phyloP scores from a whole-genome alignment of 2,888 invertebrate species.

The Sphecodes monilicornis region DNA sequence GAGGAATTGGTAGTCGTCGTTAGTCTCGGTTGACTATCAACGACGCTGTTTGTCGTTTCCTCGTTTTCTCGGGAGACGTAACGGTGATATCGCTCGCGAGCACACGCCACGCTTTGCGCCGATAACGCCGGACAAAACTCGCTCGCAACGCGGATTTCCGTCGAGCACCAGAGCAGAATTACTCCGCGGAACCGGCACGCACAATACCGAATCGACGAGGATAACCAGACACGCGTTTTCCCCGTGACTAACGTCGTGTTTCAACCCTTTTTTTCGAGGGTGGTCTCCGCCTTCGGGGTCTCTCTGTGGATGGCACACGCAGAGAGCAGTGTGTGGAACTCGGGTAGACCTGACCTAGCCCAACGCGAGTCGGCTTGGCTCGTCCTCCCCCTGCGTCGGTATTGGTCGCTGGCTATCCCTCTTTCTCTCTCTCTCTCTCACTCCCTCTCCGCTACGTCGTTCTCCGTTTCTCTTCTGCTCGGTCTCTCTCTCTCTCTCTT shows the following conservation, averaged over 20 bases:
- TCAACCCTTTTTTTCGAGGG: constrained; percentile 64
- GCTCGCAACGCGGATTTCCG: neutral
- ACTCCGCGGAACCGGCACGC: neutral
- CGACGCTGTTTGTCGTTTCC: neutral
- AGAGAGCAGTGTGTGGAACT: constrained; percentile 79
- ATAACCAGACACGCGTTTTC: constrained; percentile 16
- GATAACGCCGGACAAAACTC: neutral
- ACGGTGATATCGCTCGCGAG: neutral
- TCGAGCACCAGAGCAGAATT: neutral
- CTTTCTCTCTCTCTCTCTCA: constrained; percentile 47
- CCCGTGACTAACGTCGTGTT: constrained; percentile 36
- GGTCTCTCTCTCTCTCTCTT: constrained; percentile 49
- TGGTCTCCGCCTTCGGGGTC: constrained; percentile 68
- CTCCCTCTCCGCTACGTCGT: constrained; percentile 41
- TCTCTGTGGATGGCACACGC: constrained; percentile 80
- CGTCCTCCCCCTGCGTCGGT: constrained; percentile 77
- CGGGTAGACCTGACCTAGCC: constrained; percentile 84
- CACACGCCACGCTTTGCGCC: constrained; percentile 1
- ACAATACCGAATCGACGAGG: neutral
- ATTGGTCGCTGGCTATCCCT: constrained; percentile 74
- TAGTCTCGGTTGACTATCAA: neutral
- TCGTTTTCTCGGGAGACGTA: neutral
- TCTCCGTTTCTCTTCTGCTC: constrained; percentile 24
- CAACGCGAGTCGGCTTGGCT: constrained; percentile 83
- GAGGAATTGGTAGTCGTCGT: neutral